Conservation (phyloP, 2,888 invertebrate species). For the Orthosia gracilis region DNA sequence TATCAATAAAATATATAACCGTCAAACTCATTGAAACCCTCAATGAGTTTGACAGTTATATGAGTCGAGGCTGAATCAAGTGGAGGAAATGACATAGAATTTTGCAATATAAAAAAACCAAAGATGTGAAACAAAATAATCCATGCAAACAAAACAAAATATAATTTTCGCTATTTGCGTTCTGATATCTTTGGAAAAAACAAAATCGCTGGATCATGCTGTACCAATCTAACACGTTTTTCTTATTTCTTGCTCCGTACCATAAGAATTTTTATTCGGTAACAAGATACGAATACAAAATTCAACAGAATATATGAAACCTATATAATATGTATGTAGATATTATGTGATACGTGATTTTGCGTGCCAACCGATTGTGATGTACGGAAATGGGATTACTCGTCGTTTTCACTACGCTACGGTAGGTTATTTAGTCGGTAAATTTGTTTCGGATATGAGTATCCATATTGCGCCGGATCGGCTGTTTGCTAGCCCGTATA, state of each 20-base stretch:
- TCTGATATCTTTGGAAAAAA: conserved; percentile 28
- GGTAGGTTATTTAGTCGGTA: neutral
- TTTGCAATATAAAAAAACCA: conserved; percentile 10
- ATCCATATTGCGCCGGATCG: neutral
- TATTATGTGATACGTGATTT: conserved; percentile 34
- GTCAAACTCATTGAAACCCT: too few relatives aligned
- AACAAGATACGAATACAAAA: conserved; percentile 60
- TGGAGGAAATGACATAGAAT: neutral
- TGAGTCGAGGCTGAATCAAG: neutral
- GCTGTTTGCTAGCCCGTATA: neutral
- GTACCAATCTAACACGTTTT: conserved; percentile 48
- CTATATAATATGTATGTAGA: conserved; percentile 29
- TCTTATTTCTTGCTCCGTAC: conserved; percentile 39
- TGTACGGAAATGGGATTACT: neutral
- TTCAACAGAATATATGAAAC: conserved; percentile 31
- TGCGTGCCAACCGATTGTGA: conserved; percentile 18
- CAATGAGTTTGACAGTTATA: too few relatives aligned
- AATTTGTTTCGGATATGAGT: neutral
- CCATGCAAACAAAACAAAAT: conserved; percentile 18
- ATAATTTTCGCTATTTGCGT: conserved; percentile 27
- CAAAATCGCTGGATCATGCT: conserved; percentile 31
- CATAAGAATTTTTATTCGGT: conserved; percentile 54
- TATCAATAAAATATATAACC: neutral
- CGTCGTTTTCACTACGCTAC: neutral
- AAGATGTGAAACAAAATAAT: conserved; percentile 5